Evolutionary conservation across 2,888 invertebrate species (phyloP).

Genomic region (Dryadula phaetusa): DNA sequence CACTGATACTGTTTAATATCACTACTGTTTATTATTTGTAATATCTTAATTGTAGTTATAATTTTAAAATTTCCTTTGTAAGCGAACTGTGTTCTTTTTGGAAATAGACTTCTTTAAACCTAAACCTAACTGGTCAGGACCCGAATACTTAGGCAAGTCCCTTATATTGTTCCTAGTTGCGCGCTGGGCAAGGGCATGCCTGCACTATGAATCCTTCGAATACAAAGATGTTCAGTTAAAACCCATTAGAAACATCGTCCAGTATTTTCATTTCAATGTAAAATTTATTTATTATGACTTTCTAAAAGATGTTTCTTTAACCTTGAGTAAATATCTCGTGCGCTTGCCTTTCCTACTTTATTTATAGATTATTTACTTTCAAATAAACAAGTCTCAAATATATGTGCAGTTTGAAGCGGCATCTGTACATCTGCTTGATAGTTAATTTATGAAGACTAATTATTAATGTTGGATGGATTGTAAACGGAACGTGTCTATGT

Average conservation of each 20-base stretch:
- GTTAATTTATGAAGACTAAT: slow-evolving; percentile 13
- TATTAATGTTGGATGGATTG: neutral
- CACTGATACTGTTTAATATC: too few relatives aligned
- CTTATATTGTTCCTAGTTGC: too few relatives aligned
- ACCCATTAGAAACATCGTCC: neutral
- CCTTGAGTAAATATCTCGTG: neutral
- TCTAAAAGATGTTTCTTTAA: neutral
- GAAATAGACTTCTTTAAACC: too few relatives aligned
- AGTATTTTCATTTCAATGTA: slow-evolving; percentile 2
- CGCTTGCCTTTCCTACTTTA: slow-evolving; percentile 6
- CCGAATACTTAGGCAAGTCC: too few relatives aligned
- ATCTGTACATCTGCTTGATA: slow-evolving; percentile 7
- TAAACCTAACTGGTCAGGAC: too few relatives aligned
- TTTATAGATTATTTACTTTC: slow-evolving; percentile 14
- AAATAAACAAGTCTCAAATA: slow-evolving; percentile 7
- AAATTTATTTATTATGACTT: neutral
- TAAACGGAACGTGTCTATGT: neutral
- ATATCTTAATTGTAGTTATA: too few relatives aligned
- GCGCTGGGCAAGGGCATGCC: too few relatives aligned
- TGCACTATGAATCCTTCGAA: too few relatives aligned
- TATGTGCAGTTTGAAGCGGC: neutral
- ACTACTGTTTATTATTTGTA: too few relatives aligned
- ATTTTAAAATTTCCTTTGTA: too few relatives aligned
- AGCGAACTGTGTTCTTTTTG: too few relatives aligned
- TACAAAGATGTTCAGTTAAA: neutral